Percentiles rank a stretch among this genome's conserved stretches.
Evolutionary conservation across 2,797 vertebrate genomes (phyloP).

Genomic region (Tapera naevia): DNA sequence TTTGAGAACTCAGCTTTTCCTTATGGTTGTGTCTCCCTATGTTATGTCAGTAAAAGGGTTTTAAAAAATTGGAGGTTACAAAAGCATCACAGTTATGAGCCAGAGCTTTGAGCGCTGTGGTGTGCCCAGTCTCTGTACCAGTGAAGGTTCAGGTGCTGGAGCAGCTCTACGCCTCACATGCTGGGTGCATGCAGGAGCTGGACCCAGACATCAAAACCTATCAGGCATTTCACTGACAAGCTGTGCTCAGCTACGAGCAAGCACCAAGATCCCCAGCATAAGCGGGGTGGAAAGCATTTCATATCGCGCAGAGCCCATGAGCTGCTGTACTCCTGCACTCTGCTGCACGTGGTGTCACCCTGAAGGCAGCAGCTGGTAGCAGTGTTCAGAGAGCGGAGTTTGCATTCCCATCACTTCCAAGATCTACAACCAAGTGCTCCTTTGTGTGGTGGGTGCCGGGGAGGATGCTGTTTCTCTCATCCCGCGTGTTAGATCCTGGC

Average conservation of each 20-base stretch:
- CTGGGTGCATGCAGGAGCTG: background rate
- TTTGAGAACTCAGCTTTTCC: background rate
- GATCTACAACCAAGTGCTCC: fast-evolving
- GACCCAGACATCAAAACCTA: background rate
- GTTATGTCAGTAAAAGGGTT: background rate
- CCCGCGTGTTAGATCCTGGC: fast-evolving
- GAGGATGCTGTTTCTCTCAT: fast-evolving
- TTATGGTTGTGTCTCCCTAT: background rate
- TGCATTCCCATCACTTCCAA: background rate
- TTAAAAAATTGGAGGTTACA: background rate
- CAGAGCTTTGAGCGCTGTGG: fast-evolving
- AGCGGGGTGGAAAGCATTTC: background rate
- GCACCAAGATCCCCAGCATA: background rate
- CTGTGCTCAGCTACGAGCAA: background rate
- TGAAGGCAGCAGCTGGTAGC: fast-evolving
- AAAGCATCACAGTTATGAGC: fast-evolving
- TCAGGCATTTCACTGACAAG: background rate
- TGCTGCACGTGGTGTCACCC: fast-evolving
- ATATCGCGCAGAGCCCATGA: fast-evolving
- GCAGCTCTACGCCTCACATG: fast-evolving
- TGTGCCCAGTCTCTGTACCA: background rate
- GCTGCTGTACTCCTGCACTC: background rate
- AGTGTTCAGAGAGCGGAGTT: too few species aligned
- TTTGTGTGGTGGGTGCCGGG: too few species aligned
- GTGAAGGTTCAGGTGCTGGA: too few species aligned